Conservation (phyloP, 1,140 invertebrate genomes). For the Polypedilum pembai region DNA sequence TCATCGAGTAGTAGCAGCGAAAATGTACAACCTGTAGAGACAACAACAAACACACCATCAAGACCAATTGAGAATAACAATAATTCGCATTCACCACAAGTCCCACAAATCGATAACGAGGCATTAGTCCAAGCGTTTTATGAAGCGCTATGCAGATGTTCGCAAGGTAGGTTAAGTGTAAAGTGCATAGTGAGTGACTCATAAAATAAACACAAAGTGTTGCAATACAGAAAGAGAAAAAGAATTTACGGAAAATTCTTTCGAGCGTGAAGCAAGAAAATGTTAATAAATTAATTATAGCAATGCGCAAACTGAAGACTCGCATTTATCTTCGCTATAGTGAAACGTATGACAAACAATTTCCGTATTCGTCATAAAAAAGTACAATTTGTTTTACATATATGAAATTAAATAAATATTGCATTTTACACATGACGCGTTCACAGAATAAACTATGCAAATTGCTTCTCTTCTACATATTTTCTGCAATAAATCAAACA, state of each 20-base stretch:
- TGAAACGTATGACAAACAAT: background rate
- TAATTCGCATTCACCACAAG: background rate
- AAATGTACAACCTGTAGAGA: background rate
- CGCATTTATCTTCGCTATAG: background rate
- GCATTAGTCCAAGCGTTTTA: background rate
- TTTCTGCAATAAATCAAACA: background rate
- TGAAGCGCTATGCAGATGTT: slow-evolving; percentile 15
- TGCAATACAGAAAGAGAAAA: background rate
- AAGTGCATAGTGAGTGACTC: too few relatives aligned
- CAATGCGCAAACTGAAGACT: background rate
- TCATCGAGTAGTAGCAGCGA: background rate
- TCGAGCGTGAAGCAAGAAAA: background rate
- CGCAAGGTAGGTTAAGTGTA: background rate
- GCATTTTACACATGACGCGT: slow-evolving; percentile 15
- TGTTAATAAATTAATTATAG: slow-evolving; percentile 2
- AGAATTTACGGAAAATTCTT: background rate
- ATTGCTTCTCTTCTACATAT: background rate
- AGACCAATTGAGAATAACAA: background rate
- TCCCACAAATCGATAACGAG: background rate
- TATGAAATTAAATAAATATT: slow-evolving; percentile 11
- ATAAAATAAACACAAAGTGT: too few relatives aligned
- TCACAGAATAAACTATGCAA: slow-evolving; percentile 2
- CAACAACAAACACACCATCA: background rate
- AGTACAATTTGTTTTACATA: background rate
- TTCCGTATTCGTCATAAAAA: background rate